Conservation (phyloP, 1,140 invertebrate species). For the Drosophila repleta region DNA sequence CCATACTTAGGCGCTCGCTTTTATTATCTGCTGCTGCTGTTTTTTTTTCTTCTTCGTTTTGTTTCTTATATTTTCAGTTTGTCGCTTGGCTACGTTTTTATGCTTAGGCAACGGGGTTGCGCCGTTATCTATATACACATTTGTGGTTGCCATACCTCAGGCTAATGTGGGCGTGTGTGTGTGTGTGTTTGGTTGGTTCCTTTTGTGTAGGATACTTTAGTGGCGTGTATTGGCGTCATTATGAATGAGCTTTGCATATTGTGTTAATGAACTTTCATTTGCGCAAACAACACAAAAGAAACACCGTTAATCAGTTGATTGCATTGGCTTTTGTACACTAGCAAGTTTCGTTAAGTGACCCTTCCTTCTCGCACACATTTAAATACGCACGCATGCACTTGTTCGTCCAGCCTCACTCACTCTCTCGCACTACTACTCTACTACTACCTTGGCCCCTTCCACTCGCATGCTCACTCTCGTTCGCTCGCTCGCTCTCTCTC, state of each 20-base stretch:
- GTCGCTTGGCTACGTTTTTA: constrained; percentile 67
- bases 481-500: constrained; percentile 12
- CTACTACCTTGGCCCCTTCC: constrained; percentile 8
- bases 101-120: constrained; percentile 65
- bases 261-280: constrained; percentile 71
- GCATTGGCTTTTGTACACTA: constrained; percentile 57
- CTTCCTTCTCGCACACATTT: constrained; percentile 28
- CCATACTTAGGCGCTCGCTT: constrained; percentile 74
- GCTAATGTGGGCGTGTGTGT: constrained; percentile 15
- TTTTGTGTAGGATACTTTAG: constrained; percentile 14
- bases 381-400: constrained; percentile 54
- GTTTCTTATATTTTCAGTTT: constrained; percentile 43
- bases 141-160: constrained; percentile 50
- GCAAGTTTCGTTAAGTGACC: constrained; percentile 52
- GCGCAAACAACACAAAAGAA: constrained; percentile 10
- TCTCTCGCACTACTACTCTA: constrained; percentile 11
- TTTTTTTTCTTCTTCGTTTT: constrained; percentile 34
- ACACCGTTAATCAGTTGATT: constrained; percentile 51
- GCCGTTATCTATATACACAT: constrained; percentile 74
- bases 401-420: constrained; percentile 42
- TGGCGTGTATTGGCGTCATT: constrained; percentile 40
- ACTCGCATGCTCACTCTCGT: constrained; percentile 37
- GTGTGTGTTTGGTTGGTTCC: constrained; percentile 9
- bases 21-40: constrained; percentile 62
- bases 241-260: constrained; percentile 68